These are phyloP conservation scores for Cryptocephalus moraei DNA, from an alignment of 2,888 invertebrate species.

Conservation along the genomic window DNA sequence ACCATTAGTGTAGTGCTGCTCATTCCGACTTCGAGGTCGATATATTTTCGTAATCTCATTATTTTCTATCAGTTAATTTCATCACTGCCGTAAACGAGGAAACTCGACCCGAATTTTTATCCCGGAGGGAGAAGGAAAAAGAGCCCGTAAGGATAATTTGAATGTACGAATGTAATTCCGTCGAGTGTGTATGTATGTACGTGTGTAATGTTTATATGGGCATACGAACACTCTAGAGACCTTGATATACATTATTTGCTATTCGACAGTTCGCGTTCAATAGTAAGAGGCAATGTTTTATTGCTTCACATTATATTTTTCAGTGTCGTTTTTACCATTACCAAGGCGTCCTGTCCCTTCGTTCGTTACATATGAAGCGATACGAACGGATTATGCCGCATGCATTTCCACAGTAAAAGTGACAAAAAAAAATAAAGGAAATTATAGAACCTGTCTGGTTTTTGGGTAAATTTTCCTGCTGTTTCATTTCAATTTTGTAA, in stretches of 20 bases:
- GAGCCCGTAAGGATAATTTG: constrained; percentile 28
- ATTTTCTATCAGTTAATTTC: too few species aligned
- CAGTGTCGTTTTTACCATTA: constrained; percentile 23
- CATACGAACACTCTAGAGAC: constrained; percentile 21
- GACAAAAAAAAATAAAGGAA: too few species aligned
- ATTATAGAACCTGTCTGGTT: too few species aligned
- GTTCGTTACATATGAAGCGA: neutral
- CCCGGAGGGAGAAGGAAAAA: constrained; percentile 14
- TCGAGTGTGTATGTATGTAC: too few species aligned
- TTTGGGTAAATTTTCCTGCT: too few species aligned
- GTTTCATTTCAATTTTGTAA: too few species aligned
- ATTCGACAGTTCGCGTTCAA: constrained; percentile 17
- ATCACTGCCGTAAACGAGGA: too few species aligned
- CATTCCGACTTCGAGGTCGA: too few species aligned
- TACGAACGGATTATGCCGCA: neutral
- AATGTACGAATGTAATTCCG: constrained; percentile 19
- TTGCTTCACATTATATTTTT: constrained; percentile 29
- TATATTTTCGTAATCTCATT: too few species aligned
- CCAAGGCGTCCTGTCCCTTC: constrained; percentile 1
- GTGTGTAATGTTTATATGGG: constrained; percentile 15
- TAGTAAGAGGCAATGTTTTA: constrained; percentile 28
- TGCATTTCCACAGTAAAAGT: too few species aligned
- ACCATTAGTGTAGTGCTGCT: too few species aligned
- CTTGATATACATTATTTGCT: constrained; percentile 20
- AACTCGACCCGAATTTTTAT: too few species aligned